These are phyloP conservation scores for human (Homo sapiens) DNA, from an alignment of 2,113 vertebrate genomes.

Conservation along the genomic window GRCh38 chr3:155897001-155897500, in stretches of 20 bases:
- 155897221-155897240: background rate
- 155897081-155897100: background rate
- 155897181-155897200: background rate
- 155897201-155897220: background rate
- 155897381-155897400: background rate
- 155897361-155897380: background rate
- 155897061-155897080: background rate
- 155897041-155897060: background rate
- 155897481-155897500: background rate
- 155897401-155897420: background rate
- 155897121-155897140: background rate
- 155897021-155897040: background rate
- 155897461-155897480: background rate
- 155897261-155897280: background rate
- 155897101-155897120: background rate
- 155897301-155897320: background rate
- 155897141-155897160: conserved; percentile 35
- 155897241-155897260: background rate
- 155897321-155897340: background rate
- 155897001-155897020: background rate
- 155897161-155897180: background rate
- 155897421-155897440: background rate
- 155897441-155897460: conserved; percentile 7
- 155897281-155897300: background rate
- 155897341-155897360: background rate